Percentiles rank a stretch among this genome's conserved stretches.
Evolutionary conservation across 2,113 vertebrate species (phyloP).

Genomic region (Trematocara nigrifrons): DNA sequence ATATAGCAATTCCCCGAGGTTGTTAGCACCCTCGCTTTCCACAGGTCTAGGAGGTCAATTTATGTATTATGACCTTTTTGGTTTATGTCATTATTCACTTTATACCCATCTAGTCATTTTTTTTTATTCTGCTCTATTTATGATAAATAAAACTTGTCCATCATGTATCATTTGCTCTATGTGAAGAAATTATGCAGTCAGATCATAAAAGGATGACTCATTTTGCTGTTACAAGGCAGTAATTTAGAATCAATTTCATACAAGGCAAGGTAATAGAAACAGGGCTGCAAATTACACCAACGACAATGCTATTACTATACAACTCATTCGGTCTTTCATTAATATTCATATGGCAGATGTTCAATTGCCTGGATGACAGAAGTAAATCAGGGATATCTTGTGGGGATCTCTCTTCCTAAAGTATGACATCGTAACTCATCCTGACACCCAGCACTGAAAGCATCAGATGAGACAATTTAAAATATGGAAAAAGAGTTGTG

Average conservation of each 20-base stretch:
- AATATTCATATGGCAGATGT: constrained; percentile 49
- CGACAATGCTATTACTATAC: constrained; percentile 8
- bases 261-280: background rate
- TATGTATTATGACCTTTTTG: background rate
- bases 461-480: constrained; percentile 3
- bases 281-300: constrained; percentile 16
- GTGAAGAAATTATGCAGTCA: background rate
- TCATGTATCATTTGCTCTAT: background rate
- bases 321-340: constrained; percentile 27
- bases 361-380: constrained; percentile 29
- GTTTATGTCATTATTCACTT: background rate
- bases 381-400: constrained; percentile 28
- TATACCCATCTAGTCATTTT: background rate
- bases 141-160: background rate
- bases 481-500: constrained; percentile 5
- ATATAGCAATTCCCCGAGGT: background rate
- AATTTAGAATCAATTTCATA: constrained; percentile 25
- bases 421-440: constrained; percentile 36
- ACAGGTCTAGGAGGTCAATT: background rate
- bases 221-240: constrained; percentile 9
- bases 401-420: constrained; percentile 11
- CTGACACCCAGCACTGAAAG: constrained; percentile 5
- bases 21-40: background rate
- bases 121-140: background rate
- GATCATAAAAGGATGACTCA: background rate